Percentiles rank a stretch among this genome's conserved stretches.
These are phyloP conservation scores for Herpetotheres cachinnans DNA, from an alignment of 2,113 vertebrate genomes.

Conservation along the genomic window DNA sequence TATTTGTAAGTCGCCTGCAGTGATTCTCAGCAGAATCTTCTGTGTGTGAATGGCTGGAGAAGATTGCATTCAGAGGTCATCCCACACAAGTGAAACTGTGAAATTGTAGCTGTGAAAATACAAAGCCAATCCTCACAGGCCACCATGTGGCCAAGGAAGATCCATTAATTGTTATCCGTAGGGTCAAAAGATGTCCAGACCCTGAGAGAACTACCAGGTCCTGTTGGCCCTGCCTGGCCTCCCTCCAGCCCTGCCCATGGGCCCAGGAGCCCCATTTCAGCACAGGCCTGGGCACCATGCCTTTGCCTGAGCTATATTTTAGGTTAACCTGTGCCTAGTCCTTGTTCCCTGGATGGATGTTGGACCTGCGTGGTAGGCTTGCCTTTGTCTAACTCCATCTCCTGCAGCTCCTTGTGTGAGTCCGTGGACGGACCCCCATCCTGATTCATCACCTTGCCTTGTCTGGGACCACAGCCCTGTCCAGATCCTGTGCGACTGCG, in stretches of 20 bases:
- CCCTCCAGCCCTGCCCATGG: accelerated
- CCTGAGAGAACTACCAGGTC: neutral
- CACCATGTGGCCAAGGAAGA: neutral
- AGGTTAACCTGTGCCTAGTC: neutral
- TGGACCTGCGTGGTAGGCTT: neutral
- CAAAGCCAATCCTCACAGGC: neutral
- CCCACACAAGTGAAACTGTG: neutral
- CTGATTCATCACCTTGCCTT: neutral
- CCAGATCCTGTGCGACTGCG: neutral
- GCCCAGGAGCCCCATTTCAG: neutral
- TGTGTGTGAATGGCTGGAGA: neutral
- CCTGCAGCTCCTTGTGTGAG: neutral
- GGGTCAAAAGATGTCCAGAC: neutral
- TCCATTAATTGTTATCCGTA: neutral
- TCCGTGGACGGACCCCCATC: neutral
- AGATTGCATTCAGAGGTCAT: neutral
- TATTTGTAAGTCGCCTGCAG: neutral
- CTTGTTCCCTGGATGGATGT: neutral
- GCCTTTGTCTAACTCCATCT: neutral
- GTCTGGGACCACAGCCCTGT: too few relatives aligned
- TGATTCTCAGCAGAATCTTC: neutral
- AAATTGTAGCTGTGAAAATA: neutral
- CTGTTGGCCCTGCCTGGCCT: neutral
- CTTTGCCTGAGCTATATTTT: neutral
- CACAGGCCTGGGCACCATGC: neutral